Evolutionary conservation across 1,140 invertebrate genomes (phyloP).

Genomic region (Caenorhabditis remanei): DNA sequence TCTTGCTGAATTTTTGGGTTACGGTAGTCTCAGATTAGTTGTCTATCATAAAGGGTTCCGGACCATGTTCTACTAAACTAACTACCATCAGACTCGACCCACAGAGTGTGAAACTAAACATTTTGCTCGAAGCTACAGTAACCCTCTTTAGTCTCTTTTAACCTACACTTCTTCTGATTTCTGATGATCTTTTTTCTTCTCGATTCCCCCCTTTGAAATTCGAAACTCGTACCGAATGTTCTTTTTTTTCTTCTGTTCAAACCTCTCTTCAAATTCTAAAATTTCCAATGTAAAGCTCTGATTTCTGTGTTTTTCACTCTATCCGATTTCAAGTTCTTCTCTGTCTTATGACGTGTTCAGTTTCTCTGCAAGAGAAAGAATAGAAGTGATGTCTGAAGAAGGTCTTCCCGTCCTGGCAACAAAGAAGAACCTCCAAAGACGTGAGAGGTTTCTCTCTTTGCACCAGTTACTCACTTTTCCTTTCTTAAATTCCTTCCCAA

Average conservation of each 20-base stretch:
- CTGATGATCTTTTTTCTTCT: neutral
- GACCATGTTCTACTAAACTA: no score
- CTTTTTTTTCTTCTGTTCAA: slow-evolving; percentile 8
- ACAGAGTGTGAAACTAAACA: no score
- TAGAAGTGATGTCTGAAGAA: neutral
- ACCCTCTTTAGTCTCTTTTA: no score
- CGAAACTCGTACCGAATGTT: slow-evolving; percentile 5
- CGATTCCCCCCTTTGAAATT: neutral
- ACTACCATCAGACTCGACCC: no score
- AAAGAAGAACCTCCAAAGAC: neutral
- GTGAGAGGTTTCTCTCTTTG: neutral
- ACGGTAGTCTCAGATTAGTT: no score
- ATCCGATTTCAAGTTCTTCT: neutral
- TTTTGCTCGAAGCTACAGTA: no score
- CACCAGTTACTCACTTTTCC: no score
- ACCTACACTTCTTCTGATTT: neutral
- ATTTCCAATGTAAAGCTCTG: slow-evolving; percentile 8
- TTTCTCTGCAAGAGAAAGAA: no score
- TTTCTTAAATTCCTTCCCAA: no score
- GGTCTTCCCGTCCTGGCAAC: neutral
- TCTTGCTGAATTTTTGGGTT: no score
- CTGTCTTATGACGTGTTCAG: no score
- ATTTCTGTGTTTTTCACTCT: neutral
- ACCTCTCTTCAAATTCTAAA: neutral
- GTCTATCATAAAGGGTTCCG: no score